These are phyloP conservation scores for Pseudorhiza aurosa DNA, from an alignment of 30 jellyfish, hydroid and myxozoan genomes.

Conservation along the genomic window DNA sequence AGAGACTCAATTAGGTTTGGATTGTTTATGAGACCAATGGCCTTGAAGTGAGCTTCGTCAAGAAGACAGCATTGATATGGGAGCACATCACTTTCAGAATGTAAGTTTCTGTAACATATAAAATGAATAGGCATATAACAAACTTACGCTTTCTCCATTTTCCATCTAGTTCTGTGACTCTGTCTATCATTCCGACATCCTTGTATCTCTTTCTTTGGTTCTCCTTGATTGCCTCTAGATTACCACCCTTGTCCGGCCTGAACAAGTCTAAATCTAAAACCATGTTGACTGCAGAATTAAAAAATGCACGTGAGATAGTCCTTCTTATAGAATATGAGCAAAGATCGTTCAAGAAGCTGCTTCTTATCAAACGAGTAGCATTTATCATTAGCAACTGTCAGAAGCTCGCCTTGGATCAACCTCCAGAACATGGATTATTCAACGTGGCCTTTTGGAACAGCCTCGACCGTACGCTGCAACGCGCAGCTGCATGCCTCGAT, in stretches of 20 bases:
- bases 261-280: constrained; percentile 87
- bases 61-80: too few relatives aligned
- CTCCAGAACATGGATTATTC: neutral
- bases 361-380: neutral
- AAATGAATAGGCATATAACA: neutral
- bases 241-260: constrained; percentile 93
- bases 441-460: constrained; percentile 29
- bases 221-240: constrained; percentile 81
- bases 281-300: constrained; percentile 62
- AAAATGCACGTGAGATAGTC: neutral
- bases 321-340: neutral
- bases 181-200: constrained; percentile 85
- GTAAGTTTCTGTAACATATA: neutral
- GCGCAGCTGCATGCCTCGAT: too few relatives aligned
- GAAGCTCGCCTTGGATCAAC: neutral
- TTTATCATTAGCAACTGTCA: constrained; percentile 27
- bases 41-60: too few relatives aligned
- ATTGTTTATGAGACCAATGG: too few relatives aligned
- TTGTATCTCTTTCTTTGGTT: constrained; percentile 89
- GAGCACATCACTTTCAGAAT: too few relatives aligned
- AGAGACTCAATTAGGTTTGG: too few relatives aligned
- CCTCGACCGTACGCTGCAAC: too few relatives aligned
- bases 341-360: neutral
- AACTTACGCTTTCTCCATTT: constrained; percentile 86
- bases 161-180: constrained; percentile 81